Conservation (phyloP, 92 coral and sea anemone genomes). For the Isaurus tuberculatus region DNA sequence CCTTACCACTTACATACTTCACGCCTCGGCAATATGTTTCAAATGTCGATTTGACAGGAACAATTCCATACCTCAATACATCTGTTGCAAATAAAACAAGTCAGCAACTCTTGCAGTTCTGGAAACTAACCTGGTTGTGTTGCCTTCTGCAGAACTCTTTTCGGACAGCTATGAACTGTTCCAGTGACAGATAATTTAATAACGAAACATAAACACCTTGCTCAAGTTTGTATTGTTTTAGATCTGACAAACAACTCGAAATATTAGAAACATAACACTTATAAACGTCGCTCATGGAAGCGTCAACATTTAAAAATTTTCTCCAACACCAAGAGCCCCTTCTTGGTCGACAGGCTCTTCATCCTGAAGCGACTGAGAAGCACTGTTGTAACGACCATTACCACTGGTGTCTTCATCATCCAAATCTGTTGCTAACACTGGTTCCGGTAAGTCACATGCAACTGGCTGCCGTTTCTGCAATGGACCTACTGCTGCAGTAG, state of each 20-base stretch:
- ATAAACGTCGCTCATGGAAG: not conserved
- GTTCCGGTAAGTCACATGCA: slow-evolving; percentile 19
- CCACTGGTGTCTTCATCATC: slow-evolving; percentile 14
- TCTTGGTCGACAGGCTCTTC: slow-evolving; percentile 25
- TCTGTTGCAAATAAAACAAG: slow-evolving; percentile 50
- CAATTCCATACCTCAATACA: slow-evolving; percentile 47
- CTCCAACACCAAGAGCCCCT: not conserved
- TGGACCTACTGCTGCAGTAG: slow-evolving; percentile 16
- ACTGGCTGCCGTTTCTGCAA: slow-evolving; percentile 14
- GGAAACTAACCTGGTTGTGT: not conserved
- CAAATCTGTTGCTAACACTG: slow-evolving; percentile 11
- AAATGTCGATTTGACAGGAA: slow-evolving; percentile 46
- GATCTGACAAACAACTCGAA: slow-evolving; percentile 21
- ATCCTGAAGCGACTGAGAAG: slow-evolving; percentile 9
- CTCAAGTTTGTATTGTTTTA: not conserved
- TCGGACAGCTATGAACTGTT: slow-evolving; percentile 1
- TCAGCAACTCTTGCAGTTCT: not conserved
- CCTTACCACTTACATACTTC: slow-evolving; percentile 57
- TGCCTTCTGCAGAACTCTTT: not conserved
- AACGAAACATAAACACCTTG: slow-evolving; percentile 17
- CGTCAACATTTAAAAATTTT: slow-evolving; percentile 15
- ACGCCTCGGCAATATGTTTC: slow-evolving; percentile 28
- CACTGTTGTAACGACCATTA: slow-evolving; percentile 9
- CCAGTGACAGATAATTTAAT: not conserved
- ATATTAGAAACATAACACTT: slow-evolving; percentile 12